A percentile compares a stretch with the other conserved stretches of the same genome.
Conservation (phyloP, 2,113 vertebrate genomes). For the Pheucticus melanocephalus region DNA sequence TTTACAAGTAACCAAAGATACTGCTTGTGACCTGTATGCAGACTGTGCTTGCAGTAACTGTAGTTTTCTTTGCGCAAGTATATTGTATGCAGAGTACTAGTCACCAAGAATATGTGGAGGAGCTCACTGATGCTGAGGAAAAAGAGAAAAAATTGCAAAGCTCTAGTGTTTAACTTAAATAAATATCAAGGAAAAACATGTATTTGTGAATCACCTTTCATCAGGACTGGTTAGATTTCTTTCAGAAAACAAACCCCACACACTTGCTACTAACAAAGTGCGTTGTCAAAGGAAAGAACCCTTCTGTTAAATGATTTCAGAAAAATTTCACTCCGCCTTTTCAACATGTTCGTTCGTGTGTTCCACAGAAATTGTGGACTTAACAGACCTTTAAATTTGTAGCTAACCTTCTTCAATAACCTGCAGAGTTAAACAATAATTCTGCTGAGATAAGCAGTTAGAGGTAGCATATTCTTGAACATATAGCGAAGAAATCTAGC, state of each 20-base stretch:
- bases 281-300: not conserved
- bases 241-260: not conserved
- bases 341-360: not conserved
- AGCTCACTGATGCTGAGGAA: not conserved
- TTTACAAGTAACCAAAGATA: not conserved
- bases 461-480: not conserved
- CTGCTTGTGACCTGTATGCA: not conserved
- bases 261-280: not conserved
- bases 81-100: not conserved
- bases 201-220: not conserved
- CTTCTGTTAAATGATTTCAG: not conserved
- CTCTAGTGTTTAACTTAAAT: not conserved
- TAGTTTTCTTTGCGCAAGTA: not conserved
- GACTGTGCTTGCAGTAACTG: not conserved
- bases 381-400: not conserved
- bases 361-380: not conserved
- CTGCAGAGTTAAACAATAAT: not conserved
- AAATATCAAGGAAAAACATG: not conserved
- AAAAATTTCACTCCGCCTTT: not conserved
- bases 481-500: not conserved
- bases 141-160: not conserved
- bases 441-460: not conserved
- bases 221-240: not conserved
- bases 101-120: not conserved
- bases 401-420: not conserved